These are phyloP conservation scores for Melipona bicolor DNA, from an alignment of 2,888 invertebrate species.

Conservation along the genomic window DNA sequence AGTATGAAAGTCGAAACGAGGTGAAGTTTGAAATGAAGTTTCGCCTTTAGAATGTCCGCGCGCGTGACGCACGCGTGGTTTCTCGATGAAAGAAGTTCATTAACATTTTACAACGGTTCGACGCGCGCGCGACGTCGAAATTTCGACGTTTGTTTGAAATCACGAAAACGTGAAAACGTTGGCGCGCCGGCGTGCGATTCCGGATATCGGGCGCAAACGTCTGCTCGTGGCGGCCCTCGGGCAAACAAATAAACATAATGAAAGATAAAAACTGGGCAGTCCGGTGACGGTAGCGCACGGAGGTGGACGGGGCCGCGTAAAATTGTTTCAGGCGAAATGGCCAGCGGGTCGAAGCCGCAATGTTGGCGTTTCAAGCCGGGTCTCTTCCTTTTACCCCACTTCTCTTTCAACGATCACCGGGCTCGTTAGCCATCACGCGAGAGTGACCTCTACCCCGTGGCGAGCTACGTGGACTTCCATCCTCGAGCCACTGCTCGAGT, in stretches of 20 bases:
- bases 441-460: conserved; percentile 68
- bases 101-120: too few relatives aligned
- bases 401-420: conserved; percentile 59
- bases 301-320: conserved; percentile 45
- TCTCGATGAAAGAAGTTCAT: too few relatives aligned
- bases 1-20: too few relatives aligned
- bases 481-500: conserved; percentile 56
- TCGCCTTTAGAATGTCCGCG: too few relatives aligned
- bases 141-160: too few relatives aligned
- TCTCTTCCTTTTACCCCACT: conserved; percentile 56
- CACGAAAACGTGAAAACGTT: too few relatives aligned
- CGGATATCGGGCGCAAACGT: too few relatives aligned
- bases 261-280: conserved; percentile 35
- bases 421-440: conserved; percentile 74
- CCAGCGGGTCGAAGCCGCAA: conserved; percentile 58
- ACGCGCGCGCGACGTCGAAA: too few relatives aligned
- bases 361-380: conserved; percentile 54
- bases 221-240: background rate
- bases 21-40: too few relatives aligned
- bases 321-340: conserved; percentile 73
- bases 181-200: too few relatives aligned
- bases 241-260: conserved; percentile 32
- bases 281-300: conserved; percentile 21
- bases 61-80: too few relatives aligned
- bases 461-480: conserved; percentile 40